Percentiles rank a stretch among this genome's conserved stretches.
Conservation (phyloP, 1,140 invertebrate species). For the Nymphalis io region DNA sequence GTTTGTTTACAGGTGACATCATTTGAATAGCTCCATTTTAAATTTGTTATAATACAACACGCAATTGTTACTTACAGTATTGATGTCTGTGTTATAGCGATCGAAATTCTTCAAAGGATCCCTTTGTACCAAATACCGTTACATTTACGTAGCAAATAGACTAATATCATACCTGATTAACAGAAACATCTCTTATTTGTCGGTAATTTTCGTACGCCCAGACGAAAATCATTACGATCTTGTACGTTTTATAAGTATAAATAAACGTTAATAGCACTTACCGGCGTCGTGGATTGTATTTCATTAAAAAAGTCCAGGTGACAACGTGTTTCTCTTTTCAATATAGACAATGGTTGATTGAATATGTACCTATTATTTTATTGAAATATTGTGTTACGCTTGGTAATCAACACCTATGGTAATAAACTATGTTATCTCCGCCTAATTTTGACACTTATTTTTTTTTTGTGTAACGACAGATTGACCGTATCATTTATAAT, state of each 20-base stretch:
- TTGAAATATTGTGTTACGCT: background rate
- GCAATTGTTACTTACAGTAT: slow-evolving; percentile 4
- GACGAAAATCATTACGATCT: background rate
- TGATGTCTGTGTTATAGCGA: slow-evolving; percentile 20
- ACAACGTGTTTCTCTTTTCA: background rate
- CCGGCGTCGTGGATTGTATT: no score
- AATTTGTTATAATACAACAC: background rate
- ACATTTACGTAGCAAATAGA: no score
- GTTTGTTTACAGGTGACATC: slow-evolving; percentile 44
- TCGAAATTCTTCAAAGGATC: background rate
- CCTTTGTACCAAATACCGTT: no score
- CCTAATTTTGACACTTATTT: background rate
- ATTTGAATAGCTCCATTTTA: slow-evolving; percentile 40
- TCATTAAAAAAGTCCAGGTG: no score
- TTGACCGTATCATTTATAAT: slow-evolving; percentile 4
- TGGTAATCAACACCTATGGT: slow-evolving; percentile 7
- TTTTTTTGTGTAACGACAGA: background rate
- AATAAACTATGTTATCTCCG: background rate
- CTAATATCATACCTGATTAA: no score
- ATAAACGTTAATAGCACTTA: no score
- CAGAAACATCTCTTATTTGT: background rate
- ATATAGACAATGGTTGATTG: background rate
- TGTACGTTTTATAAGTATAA: background rate
- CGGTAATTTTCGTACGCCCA: background rate
- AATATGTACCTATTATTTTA: background rate